Evolutionary conservation across 2,797 vertebrate species (phyloP), one percentile per base, ranked within the genome.

Genomic region (Acanthurus leucopareius): DNA sequence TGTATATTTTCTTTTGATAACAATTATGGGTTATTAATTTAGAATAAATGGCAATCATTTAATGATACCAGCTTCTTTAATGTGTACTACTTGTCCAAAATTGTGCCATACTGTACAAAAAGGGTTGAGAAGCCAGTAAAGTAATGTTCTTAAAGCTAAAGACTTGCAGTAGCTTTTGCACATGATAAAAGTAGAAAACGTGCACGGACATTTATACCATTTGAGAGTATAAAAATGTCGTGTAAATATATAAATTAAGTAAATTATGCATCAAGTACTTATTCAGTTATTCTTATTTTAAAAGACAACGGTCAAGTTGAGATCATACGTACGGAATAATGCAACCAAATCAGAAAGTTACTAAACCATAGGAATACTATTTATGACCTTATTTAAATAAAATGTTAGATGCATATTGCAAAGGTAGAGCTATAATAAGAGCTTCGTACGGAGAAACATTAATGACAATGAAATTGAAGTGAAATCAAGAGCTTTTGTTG

Each of bases 281-380:
- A 10, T 38, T 73, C 22, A 8, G 3, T 63, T 59, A 14, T 38
- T 73, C 22, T 14, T 57, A 15, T 28, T 66, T 67, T 74, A 7
- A 1, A 47, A 44, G 14, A 49, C 3, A 32, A 54, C 19, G 1
- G 2, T 53, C 42, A 7, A 49, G 10, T 42, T 13, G 0, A 16
- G 2, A 48, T 19, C 2, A 19, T 8, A 28, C 32, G 51, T 42
- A 25, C 7, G 0, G 7, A 54, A 60, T 35, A 32, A 22, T 17
- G 11, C 7, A 32, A 61, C 5, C 3, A 51, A 22, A 6, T 9
- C 3, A 11, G 13, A 7, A 7, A 40, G 38, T 10, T 40, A 47
- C 14, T 1, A 20, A 25, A 28, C 11, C 7, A 40, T 3, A 5
- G 32, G 3, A 19, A 56, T 16, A 67, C 14, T 0, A 38, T n/a